These are phyloP conservation scores for Anagyrus pseudococci DNA, from an alignment of 2,888 invertebrate species.

Conservation along the genomic window DNA sequence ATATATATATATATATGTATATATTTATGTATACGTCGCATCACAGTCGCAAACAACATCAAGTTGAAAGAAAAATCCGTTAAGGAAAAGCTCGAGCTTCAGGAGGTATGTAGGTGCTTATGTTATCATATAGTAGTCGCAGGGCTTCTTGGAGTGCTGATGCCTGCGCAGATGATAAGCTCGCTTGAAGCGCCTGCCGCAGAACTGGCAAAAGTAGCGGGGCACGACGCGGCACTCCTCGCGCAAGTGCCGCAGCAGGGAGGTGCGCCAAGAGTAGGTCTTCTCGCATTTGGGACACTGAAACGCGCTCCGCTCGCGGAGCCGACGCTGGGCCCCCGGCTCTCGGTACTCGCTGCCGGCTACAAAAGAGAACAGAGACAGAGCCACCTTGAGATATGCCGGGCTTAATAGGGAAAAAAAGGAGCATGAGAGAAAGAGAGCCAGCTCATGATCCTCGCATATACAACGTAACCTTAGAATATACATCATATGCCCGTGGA, in stretches of 20 bases:
- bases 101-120: too few species aligned
- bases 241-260: constrained; percentile 50
- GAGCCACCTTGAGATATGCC: too few species aligned
- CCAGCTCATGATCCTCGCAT: too few species aligned
- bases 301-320: constrained; percentile 15
- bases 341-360: neutral
- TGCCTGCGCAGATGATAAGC: constrained; percentile 36
- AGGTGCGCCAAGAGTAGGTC: constrained; percentile 53
- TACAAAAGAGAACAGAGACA: constrained; percentile 1
- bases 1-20: too few species aligned
- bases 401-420: too few species aligned
- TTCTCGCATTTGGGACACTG: constrained; percentile 48
- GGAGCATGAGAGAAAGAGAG: too few species aligned
- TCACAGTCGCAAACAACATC: neutral
- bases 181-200: constrained; percentile 51
- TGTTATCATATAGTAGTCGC: constrained; percentile 11
- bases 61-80: too few species aligned
- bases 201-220: constrained; percentile 57
- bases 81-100: too few species aligned
- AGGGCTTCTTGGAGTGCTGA: constrained; percentile 30
- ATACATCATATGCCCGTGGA: too few species aligned
- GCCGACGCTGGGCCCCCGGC: too few species aligned
- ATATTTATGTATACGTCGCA: neutral
- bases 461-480: too few species aligned
- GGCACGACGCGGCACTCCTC: constrained; percentile 59